Percentiles rank a stretch among this genome's conserved stretches.
phyloP scores from a whole-genome alignment of 2,113 vertebrate genomes.

The Ovis canadensis region DNA sequence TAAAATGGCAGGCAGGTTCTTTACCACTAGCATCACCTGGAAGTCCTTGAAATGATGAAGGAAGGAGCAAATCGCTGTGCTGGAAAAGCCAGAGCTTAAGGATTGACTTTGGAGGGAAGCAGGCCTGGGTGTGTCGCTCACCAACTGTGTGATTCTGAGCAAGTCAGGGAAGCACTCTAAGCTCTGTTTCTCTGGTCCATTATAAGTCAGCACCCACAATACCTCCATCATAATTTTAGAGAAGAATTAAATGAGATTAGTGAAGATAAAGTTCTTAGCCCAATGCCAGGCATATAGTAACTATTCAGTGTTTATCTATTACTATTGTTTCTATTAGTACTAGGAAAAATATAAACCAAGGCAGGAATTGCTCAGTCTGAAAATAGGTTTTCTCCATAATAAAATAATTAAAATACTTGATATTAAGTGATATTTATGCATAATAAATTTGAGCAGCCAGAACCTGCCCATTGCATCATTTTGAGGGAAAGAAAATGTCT shows the following conservation, averaged over 20 bases:
- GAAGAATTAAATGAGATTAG: neutral
- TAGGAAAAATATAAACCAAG: neutral
- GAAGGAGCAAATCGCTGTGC: neutral
- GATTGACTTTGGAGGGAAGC: neutral
- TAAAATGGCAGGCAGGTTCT: neutral
- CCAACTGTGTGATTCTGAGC: neutral
- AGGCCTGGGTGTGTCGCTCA: too few species aligned
- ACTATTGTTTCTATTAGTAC: neutral
- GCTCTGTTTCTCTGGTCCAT: neutral
- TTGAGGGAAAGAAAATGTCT: neutral
- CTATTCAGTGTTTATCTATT: neutral
- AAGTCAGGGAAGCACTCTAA: neutral
- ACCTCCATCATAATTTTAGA: neutral
- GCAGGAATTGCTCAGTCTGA: neutral
- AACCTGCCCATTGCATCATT: neutral
- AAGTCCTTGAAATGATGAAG: neutral
- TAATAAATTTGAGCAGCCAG: neutral
- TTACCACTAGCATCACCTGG: neutral
- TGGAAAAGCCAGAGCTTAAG: neutral
- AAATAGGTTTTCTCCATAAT: neutral
- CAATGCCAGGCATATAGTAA: neutral
- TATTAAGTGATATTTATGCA: neutral
- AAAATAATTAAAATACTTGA: conserved; percentile 5
- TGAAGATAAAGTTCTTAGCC: neutral
- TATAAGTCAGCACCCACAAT: neutral